Evolutionary conservation across 2,888 invertebrate species (phyloP).

Genomic region (Napeogenes sylphis): DNA sequence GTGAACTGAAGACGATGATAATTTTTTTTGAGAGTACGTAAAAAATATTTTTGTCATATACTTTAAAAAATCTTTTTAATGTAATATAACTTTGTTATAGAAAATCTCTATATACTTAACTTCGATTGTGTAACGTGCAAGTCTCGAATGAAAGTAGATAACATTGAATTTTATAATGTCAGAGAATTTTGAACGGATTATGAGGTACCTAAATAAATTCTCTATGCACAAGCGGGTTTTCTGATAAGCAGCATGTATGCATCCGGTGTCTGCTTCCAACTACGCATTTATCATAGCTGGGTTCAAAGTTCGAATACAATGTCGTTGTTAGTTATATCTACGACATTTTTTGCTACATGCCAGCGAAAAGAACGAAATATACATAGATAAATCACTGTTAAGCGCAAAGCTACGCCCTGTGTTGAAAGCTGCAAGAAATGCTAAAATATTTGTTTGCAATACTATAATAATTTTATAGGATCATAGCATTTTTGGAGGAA

Average conservation of each 20-base stretch:
- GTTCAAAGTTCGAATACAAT: conserved; percentile 65
- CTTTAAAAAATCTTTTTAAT: too few species aligned
- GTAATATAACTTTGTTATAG: too few species aligned
- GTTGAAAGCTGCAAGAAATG: conserved; percentile 18
- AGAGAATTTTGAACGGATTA: conserved; percentile 30
- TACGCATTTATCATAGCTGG: conserved; percentile 56
- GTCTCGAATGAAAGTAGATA: conserved; percentile 29
- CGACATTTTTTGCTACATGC: conserved; percentile 35
- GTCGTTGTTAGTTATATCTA: conserved; percentile 40
- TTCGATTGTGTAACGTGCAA: conserved; percentile 10
- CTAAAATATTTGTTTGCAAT: conserved; percentile 3
- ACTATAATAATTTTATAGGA: conserved; percentile 3
- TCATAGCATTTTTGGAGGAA: too few species aligned
- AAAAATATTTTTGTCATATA: too few species aligned
- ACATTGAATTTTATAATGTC: conserved; percentile 27
- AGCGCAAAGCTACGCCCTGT: conserved; percentile 15
- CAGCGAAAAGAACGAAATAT: conserved; percentile 25
- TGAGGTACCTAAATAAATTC: conserved; percentile 41
- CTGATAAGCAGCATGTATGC: conserved; percentile 63
- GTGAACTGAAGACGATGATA: background rate
- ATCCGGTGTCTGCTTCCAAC: conserved; percentile 44
- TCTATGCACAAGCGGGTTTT: conserved; percentile 38
- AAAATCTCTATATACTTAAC: too few species aligned
- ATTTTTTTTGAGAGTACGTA: too few species aligned
- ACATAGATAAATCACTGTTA: conserved; percentile 22